Evolutionary conservation across 2,797 vertebrate genomes (phyloP).

Genomic region (Rallus crepitans): DNA sequence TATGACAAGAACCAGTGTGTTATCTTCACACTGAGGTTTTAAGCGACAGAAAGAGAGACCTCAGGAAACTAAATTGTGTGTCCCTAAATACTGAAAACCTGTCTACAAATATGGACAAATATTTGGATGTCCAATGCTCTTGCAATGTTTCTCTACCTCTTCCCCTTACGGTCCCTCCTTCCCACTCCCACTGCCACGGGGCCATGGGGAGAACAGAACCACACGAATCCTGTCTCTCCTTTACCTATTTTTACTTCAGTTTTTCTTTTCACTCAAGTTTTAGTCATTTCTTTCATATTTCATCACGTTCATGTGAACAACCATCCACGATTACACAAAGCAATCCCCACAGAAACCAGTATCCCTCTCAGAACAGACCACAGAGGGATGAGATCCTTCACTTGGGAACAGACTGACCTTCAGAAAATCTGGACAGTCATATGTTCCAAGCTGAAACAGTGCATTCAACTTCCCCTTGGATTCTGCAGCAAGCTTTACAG

Average conservation of each 20-base stretch:
- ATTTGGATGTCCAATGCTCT: background rate
- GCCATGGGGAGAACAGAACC: background rate
- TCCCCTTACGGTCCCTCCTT: background rate
- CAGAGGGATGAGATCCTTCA: background rate
- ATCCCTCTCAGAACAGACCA: background rate
- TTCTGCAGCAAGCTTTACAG: constrained; percentile 9
- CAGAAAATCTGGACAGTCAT: background rate
- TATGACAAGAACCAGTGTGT: background rate
- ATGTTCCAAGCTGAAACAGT: background rate
- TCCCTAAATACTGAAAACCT: background rate
- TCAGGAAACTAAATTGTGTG: background rate
- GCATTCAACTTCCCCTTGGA: background rate
- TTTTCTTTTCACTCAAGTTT: background rate
- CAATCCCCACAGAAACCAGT: background rate
- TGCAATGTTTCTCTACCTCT: background rate
- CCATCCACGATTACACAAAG: background rate
- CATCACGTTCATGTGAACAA: background rate
- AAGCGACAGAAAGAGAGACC: background rate
- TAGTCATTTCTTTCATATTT: background rate
- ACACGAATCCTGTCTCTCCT: background rate
- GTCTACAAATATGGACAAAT: background rate
- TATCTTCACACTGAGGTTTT: background rate
- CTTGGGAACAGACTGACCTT: constrained; percentile 7
- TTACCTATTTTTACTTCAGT: background rate
- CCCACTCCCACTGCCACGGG: background rate